phyloP scores from a whole-genome alignment of 2,888 invertebrate species.

The Thera obeliscata region DNA sequence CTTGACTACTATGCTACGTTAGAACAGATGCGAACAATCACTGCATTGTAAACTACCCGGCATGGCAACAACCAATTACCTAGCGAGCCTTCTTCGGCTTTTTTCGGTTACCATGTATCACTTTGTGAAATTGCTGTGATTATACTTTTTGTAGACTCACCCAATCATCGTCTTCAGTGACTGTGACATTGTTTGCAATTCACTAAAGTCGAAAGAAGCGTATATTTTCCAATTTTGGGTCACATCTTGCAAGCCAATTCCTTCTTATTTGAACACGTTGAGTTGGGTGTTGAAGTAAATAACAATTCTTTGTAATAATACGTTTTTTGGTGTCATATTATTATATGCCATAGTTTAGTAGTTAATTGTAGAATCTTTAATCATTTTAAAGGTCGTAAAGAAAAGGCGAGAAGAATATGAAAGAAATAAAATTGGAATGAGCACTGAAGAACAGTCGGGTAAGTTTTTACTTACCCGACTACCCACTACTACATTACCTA shows the following conservation, averaged over 20 bases:
- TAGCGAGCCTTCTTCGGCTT: constrained; percentile 50
- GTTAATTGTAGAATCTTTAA: no score
- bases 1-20: constrained; percentile 44
- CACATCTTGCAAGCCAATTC: constrained; percentile 29
- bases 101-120: constrained; percentile 41
- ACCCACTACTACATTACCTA: no score
- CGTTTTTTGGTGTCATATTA: no score
- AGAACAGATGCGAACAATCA: constrained; percentile 48
- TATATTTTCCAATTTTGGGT: constrained; percentile 25
- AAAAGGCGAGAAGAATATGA: constrained; percentile 66
- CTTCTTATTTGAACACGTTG: constrained; percentile 21
- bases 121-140: constrained; percentile 38
- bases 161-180: constrained; percentile 46
- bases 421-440: constrained; percentile 46
- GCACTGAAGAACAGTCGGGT: constrained; percentile 45
- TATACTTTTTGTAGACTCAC: constrained; percentile 17
- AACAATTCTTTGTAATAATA: no score
- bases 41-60: constrained; percentile 40
- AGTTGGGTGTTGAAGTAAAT: constrained; percentile 18
- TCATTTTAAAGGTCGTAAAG: constrained; percentile 63
- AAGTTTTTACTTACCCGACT: no score
- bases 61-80: constrained; percentile 55
- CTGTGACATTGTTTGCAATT: constrained; percentile 47
- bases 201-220: constrained; percentile 19
- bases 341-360: no score